These are phyloP conservation scores for Antrozous pallidus DNA, from an alignment of 2,797 vertebrate genomes.

Conservation along the genomic window DNA sequence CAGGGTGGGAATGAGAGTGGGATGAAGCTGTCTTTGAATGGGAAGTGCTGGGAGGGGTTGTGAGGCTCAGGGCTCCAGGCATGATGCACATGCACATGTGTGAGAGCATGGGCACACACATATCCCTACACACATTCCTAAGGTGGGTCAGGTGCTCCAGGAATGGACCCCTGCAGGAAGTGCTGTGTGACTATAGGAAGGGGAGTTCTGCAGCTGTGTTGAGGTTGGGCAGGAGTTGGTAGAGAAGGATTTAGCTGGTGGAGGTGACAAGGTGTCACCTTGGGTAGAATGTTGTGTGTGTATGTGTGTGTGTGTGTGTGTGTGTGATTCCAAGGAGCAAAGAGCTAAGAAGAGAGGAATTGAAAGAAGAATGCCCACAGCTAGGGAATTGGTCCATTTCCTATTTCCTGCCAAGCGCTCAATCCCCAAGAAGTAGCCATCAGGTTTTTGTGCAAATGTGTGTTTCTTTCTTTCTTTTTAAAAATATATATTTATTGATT, in stretches of 20 bases:
- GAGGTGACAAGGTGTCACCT: not conserved
- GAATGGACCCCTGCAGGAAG: not conserved
- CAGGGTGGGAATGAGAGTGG: not conserved
- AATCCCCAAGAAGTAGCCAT: not conserved
- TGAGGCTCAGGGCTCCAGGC: not conserved
- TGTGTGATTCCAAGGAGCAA: not conserved
- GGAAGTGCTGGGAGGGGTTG: not conserved
- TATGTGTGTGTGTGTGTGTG: not conserved
- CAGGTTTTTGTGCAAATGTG: not conserved
- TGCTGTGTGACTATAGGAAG: not conserved
- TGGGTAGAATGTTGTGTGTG: not conserved
- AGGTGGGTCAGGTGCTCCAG: not conserved
- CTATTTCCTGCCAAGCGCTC: not conserved
- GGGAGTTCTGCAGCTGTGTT: not conserved
- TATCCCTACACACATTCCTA: no score
- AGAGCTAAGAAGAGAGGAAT: not conserved
- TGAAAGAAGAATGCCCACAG: not conserved
- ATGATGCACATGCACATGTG: no score
- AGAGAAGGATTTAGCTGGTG: not conserved
- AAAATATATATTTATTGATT: no score
- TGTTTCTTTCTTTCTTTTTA: not conserved
- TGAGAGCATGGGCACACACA: not conserved
- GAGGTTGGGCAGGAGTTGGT: not conserved
- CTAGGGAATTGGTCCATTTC: not conserved
- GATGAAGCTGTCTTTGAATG: not conserved